Base-by-base conservation (phyloP, 2,888 invertebrate genomes). In the Arenicola marina region DNA sequence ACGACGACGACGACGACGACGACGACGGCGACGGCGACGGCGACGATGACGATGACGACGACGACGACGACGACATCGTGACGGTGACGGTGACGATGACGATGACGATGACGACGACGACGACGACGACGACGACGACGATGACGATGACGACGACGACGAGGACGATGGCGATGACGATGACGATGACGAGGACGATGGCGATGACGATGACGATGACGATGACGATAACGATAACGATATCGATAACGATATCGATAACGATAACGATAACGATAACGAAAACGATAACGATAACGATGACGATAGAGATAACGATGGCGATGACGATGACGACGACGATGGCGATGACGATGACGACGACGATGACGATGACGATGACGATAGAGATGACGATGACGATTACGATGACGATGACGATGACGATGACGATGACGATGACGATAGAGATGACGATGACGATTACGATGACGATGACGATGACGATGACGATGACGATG, bases 241-340 rank as follows among this genome's bases (percentile, higher is more conserved):
- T 38, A n/a, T 11, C n/a, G 43, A 38, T 38, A n/a, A n/a, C n/a
- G 43, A 46, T 46, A 46, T 28, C 31, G 46, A 46, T 26, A 21
- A 46, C 4, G 44, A 24, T 46, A 4, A 21, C n/a, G 43, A 38
- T 38, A n/a, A 38, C 43, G 43, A 38, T 55, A 38, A 55, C 34
- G 56, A 55, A 34, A 38, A 55, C 34, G 56, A 55, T 55, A 38
- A 55, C 34, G 56, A 55, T 55, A 38, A 33, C 34, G n/a, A 55
- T 55, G 56, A 55, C 34, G 56, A 55, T 55, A 55, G n/a, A n/a
- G n/a, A n/a, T n/a, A n/a, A n/a, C n/a, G n/a, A n/a, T n/a, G n/a
- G n/a, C n/a, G n/a, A n/a, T 38, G 57, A 48, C 29, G 57, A 57
- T 46, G 57, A 54, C 11, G 54, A 54, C 29, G 54, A 57, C 18